A percentile compares a stretch with the other conserved stretches of the same genome.
phyloP scores from a whole-genome alignment of 2,797 vertebrate species.

The Siniperca obscura region DNA sequence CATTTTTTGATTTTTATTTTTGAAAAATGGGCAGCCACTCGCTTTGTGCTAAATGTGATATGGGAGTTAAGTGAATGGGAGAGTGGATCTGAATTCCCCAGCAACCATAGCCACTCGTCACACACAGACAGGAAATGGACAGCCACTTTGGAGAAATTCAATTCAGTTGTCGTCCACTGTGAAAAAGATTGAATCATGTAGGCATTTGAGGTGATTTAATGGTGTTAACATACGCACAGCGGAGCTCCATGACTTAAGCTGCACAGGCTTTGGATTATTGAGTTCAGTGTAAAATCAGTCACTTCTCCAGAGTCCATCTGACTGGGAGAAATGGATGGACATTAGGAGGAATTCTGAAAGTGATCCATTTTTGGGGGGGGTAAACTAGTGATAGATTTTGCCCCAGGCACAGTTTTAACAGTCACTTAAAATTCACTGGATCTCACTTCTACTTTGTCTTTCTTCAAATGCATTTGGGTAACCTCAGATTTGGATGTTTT shows the following conservation, averaged over 20 bases:
- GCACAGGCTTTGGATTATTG: constrained; percentile 80
- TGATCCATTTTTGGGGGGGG: constrained; percentile 67
- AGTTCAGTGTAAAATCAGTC: constrained; percentile 83
- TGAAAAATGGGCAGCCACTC: constrained; percentile 51
- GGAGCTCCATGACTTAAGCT: constrained; percentile 74
- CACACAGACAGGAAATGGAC: constrained; percentile 86
- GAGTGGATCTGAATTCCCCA: constrained; percentile 78
- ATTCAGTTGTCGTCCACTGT: constrained; percentile 83
- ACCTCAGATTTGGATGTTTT: constrained; percentile 5
- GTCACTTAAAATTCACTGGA: constrained; percentile 29
- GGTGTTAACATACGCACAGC: constrained; percentile 83
- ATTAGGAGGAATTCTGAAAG: constrained; percentile 79
- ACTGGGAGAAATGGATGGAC: constrained; percentile 81
- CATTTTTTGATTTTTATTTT: constrained; percentile 42
- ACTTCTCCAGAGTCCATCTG: constrained; percentile 83
- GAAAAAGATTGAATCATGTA: constrained; percentile 85
- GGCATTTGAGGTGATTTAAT: constrained; percentile 88
- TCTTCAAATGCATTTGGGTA: constrained; percentile 44
- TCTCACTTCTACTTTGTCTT: constrained; percentile 46
- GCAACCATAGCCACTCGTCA: constrained; percentile 81
- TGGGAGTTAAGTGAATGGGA: constrained; percentile 74
- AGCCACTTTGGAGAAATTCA: constrained; percentile 87
- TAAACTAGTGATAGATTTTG: constrained; percentile 77
- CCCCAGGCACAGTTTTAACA: constrained; percentile 42
- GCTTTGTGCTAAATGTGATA: constrained; percentile 73